Evolutionary conservation across 1,140 invertebrate genomes (phyloP), one percentile per base, ranked within the genome.

Genomic region (Drosophila repletoides): DNA sequence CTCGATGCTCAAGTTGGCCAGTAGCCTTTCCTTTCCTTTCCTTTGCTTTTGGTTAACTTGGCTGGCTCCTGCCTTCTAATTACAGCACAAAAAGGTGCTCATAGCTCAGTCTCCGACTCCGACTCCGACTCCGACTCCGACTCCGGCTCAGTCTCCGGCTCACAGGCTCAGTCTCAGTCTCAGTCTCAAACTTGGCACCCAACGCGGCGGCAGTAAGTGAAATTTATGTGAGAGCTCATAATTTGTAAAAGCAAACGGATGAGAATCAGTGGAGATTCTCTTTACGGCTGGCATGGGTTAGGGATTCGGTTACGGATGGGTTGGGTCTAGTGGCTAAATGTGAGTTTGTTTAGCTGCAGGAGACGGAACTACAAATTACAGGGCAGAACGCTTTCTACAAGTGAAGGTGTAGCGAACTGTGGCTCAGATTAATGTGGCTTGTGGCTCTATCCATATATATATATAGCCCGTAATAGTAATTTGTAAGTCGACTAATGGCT

Each of bases 181-280:
- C 38, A 26, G 51, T 22, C 17, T 24, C 45, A 41, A 68, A 53
- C 68, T 69, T 72, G 48, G 69, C 75, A 63, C 64, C 69, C 59
- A 51, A 52, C 61, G 56, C 24, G 51, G 38, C 40, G 38, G 59
- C 58, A 71, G 66, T 67, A 71, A 80, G 68, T 72, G 66, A 84
- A 86, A 84, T 84, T 84, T 86, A 84, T 84, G 79, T 75, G 71
- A 61, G 75, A 75, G 79, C 49, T 84, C 76, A 86, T 84, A 84
- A 84, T 79, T 86, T 86, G 66, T 55, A 58, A 71, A 75, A 58
- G 69, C 68, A 72, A 73, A 72, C 40, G 60, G 15, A 49, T 52
- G 65, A 22, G 49, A 26, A 49, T 24, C 33, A 17, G 15, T n/a
- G 29, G 3, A 33, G 34, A 43, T 6, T 48, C 17, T 12, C 29